Evolutionary conservation across 2,888 invertebrate genomes (phyloP), one percentile per base, ranked within the genome.

Genomic region (Erebia palarica): DNA sequence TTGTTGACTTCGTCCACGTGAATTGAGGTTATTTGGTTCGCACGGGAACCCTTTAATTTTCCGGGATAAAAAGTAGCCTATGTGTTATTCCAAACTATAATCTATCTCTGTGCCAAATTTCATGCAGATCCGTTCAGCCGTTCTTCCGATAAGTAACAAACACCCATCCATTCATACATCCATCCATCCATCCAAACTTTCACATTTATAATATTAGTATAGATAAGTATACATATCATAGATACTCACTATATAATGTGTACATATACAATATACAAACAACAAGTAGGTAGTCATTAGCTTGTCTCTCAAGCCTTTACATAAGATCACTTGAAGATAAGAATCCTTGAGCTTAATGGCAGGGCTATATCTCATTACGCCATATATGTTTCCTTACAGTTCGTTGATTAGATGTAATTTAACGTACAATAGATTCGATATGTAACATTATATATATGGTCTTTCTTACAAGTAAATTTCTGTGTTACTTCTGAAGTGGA

Each of bases 201-300:
- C n/a, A n/a, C n/a, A n/a, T n/a, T n/a, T n/a, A n/a, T n/a, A n/a
- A n/a, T n/a, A n/a, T n/a, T n/a, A n/a, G n/a, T n/a, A n/a, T n/a
- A n/a, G n/a, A 3, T 21, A 21, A 21, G 21, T 21, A 21, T 21
- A 21, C 21, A 1, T 21, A 27, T 27, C 27, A 27, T 49, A 13
- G 16, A 16, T 53, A 53, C n/a, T 9, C 16, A 16, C n/a, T 53
- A 9, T 51, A 44, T 44, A 44, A 9, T 51, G 4, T 21, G 49
- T 49, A n/a, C 1, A 16, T 57, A 16, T 27, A 65, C 44, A 57
- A 47, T 47, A 44, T 21, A 63, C 49, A 21, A 42, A 82, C 83
- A 85, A 86, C 87, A 88, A 88, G 84, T 84, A 44, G 36, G 36
- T 44, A 83, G 88, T 86, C 88, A 88, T 90, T 90, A 90, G 86